Evolutionary conservation across 2,888 invertebrate species (phyloP).

Genomic region (Trissolcus brochymenae): DNA sequence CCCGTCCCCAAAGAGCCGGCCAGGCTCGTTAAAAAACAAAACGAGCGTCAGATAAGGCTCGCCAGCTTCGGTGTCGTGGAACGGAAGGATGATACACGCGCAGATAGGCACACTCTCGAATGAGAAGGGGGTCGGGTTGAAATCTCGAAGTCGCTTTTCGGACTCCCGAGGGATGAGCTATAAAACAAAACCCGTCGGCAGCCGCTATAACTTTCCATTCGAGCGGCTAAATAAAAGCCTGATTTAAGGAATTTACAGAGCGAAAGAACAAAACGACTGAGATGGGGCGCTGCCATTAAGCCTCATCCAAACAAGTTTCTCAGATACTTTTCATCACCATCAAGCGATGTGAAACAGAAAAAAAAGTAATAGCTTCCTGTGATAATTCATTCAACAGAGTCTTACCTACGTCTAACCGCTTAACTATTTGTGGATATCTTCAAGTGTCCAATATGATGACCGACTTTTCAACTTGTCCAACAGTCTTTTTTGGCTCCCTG

Average conservation of each 20-base stretch:
- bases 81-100: constrained; percentile 58
- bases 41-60: constrained; percentile 59
- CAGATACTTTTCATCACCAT: constrained; percentile 56
- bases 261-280: constrained; percentile 48
- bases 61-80: constrained; percentile 52
- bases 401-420: constrained; percentile 16
- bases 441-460: neutral
- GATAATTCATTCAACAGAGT: constrained; percentile 48
- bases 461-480: constrained; percentile 1
- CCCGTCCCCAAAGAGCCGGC: constrained; percentile 59
- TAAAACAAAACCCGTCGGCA: constrained; percentile 58
- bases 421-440: constrained; percentile 28
- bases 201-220: constrained; percentile 50
- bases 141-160: constrained; percentile 55
- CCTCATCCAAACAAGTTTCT: constrained; percentile 56
- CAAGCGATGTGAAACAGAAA: constrained; percentile 29
- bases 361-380: constrained; percentile 52
- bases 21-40: constrained; percentile 65
- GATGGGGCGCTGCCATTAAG: constrained; percentile 48
- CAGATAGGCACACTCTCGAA: constrained; percentile 55
- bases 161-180: constrained; percentile 53
- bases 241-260: constrained; percentile 56
- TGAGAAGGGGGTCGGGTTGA: constrained; percentile 55
- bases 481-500: neutral
- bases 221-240: constrained; percentile 54